Evolutionary conservation across 1,140 invertebrate species (phyloP), one percentile per base, ranked within the genome.

Genomic region (Nasonia vitripennis): DNA sequence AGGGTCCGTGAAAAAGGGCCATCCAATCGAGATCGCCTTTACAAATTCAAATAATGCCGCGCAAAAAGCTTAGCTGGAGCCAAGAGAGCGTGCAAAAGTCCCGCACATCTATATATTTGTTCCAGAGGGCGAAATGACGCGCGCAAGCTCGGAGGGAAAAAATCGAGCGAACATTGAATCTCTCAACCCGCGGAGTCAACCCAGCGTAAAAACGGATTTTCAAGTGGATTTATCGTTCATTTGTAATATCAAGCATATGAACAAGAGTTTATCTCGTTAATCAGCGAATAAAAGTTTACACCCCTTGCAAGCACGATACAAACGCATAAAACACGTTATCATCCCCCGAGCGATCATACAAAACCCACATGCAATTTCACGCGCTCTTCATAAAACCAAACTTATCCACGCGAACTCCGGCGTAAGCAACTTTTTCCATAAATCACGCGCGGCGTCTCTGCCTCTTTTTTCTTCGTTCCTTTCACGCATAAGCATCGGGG

Each of bases 31-130:
- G 70, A 71, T 71, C 27, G 70, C 7, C 73, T 75, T 45, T 75
- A 34, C 73, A 78, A 51, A 78, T 78, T 51, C 45, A 78, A 78
- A 78, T 78, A 51, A 51, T 78, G 41, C 41, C 75, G 45, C 75
- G 75, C 23, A 51, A 78, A 78, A 78, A 51, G 45, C 75, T 20
- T n/a, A 51, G 41, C 23, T 10, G 7, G n/a, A 78, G 45, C n/a
- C 75, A 78, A 51, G 45, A 27, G 45, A 78, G 37, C 45, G 41
- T 51, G 23, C 10, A 51, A 51, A 78, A 78, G 27, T 78, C 45
- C 75, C 37, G 31, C 37, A 14, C 6, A 31, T 10, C 11, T 75
- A 34, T 75, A 75, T 74, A 74, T 75, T 75, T 45, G 73, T 41
- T 45, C 37, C 73, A 71, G 55, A 62, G 55, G 11, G 37, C 73